Evolutionary conservation across 2,113 vertebrate genomes (phyloP), one percentile per base, ranked within the genome.

Genomic region (Lepisosteus oculatus): DNA sequence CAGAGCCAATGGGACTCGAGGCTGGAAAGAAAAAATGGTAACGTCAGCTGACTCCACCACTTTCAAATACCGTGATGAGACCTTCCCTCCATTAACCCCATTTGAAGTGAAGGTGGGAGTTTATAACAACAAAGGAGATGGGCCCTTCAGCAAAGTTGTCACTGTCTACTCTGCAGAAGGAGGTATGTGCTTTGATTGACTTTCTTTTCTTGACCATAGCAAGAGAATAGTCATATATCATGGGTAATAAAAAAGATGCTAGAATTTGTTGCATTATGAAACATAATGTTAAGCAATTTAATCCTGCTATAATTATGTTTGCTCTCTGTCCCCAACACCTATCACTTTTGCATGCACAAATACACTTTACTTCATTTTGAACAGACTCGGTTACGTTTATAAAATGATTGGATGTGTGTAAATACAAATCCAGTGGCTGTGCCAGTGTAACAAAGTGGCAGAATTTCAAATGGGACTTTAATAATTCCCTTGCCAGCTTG

Each of bases 11-110:
- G 96, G 96, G 61, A 97, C 95, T 0, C 88, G 96, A 73, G 97
- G 95, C 3, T 99, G 97, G 97, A 98, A 97, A 70, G 97, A 98
- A 82, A 97, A 97, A 83, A 98, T 97, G 96, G 97, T 99, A 75
- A 97, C 97, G 0, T 97, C 95, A 0, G 95, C 96, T 0, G 97
- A 98, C 67, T 95, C 95, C 1, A 96, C 96, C 0, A 96, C 94
- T 2, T 99, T 97, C 78, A 98, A 98, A 76, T 98, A 98, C 81
- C 84, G 96, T 74, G 97, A 99, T 68, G 97, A 98, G 84, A 98
- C 95, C 3, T 96, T 98, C 45, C 97, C 95, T 44, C 97, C 96
- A 2, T 91, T 98, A 6, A 98, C 97, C 3, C 89, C 95, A 69
- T 99, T 99, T 74, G 95, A 99, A 76, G 97, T 99, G 69, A 98